phyloP scores from a whole-genome alignment of 2,113 vertebrate genomes.

The Morphnarchus princeps region DNA sequence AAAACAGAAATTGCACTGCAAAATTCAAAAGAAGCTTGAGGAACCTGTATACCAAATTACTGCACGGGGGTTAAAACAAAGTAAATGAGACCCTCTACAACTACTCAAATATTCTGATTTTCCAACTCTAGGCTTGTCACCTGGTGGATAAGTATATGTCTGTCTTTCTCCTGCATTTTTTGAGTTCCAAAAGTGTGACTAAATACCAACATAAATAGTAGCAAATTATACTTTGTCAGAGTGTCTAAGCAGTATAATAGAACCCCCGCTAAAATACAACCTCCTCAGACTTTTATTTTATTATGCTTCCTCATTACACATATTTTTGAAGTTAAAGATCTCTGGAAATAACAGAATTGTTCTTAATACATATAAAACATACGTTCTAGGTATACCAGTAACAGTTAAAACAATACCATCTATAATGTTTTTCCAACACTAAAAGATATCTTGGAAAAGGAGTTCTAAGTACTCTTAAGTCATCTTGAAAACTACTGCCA shows the following conservation, averaged over 20 bases:
- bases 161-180: conserved; percentile 23
- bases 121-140: background rate
- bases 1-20: background rate
- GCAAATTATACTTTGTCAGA: conserved; percentile 42
- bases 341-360: background rate
- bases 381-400: background rate
- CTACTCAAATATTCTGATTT: background rate
- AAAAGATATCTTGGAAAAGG: background rate
- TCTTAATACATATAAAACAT: background rate
- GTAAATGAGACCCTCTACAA: background rate
- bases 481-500: background rate
- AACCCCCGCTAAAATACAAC: background rate
- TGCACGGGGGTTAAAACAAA: background rate
- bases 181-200: conserved; percentile 18
- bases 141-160: background rate
- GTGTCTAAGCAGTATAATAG: background rate
- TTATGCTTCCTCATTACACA: background rate
- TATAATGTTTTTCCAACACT: background rate
- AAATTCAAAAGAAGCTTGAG: background rate
- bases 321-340: background rate
- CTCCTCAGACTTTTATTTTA: conserved; percentile 5
- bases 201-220: conserved; percentile 47
- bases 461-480: background rate
- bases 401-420: background rate
- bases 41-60: background rate